Base-by-base conservation (phyloP, 2,797 vertebrate genomes). In the Arctocebus calabarensis region DNA sequence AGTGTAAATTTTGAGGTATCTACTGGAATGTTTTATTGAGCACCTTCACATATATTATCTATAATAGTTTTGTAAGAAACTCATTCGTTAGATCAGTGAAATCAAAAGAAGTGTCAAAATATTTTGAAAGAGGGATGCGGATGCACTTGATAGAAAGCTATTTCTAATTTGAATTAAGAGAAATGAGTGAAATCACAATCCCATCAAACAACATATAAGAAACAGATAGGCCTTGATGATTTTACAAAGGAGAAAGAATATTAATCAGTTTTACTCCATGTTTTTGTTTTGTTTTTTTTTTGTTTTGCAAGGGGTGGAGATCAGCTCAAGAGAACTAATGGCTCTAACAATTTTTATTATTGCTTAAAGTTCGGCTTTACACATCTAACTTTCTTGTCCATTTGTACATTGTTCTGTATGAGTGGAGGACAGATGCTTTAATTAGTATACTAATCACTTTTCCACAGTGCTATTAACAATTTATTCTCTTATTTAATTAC, bases 151-250 rank as follows among this genome's bases (percentile, higher is more conserved):
- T 91, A 89, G 95, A 97, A 92, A 85, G 74, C 55, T 62, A 62
- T 92, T 92, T 89, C 92, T 95, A 77, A 71, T 70, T 95, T 81
- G 71, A 94, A 96, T 68, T 55, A 87, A 96, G 68, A 52, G 22
- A 62, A 95, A 74, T 5, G 62, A 84, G 48, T 64, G 55, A 94
- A 87, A 92, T 66, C 90, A 96, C 10, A 40, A 85, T 83, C 10
- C 62, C 40, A 75, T 45, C 74, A 62, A 95, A 70, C 7, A 62
- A 82, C 29, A n/a, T 77, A 52, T n/a, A 34, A 45, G 48, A 91
- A 23, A 52, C 14, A 52, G 48, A 73, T 0, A 79, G 37, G 12
- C 27, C 48, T n/a, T 61, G 84, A 86, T 75, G 71, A 64, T 19
- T 88, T 83, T 68, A 64, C 4, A 79, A 89, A 86, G 94, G 29